Base-by-base conservation (phyloP, 2,888 invertebrate species). In the Notodonta dromedarius region DNA sequence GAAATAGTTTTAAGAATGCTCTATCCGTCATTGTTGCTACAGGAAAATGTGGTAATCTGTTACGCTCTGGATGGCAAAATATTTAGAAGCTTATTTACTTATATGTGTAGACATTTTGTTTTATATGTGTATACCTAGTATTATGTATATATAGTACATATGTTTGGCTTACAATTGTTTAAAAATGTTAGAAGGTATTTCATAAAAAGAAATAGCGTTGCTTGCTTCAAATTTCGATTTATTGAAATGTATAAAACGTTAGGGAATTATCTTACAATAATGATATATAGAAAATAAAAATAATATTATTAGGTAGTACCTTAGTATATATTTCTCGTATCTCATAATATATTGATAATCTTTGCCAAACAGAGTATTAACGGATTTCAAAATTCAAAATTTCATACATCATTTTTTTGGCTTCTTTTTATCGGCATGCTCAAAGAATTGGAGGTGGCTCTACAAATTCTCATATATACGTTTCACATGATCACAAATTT, bases 361-460 rank as follows among this genome's bases (percentile, higher is more conserved):
- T 82, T 88, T 90, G 92, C 90, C 91, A 88, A 62, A 83, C 88
- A 86, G 90, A 88, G 87, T 75, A 64, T 70, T 85, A 88, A 90
- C 87, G 84, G 88, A 75, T 80, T 76, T 82, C 91, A 84, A 93
- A 93, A 93, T 93, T 93, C 87, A 83, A 91, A 91, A 90, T 90
- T 88, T 75, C 74, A 74, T 74, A 71, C 70, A 75, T 65, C 70
- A 80, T 79, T 86, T 56, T 24, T 91, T 91, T 87, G 89, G 89
- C 84, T 84, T 83, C 68, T 78, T 84, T 82, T 69, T 73, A 84
- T 87, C 86, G 93, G 91, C 90, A 91, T 91, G 91, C 88, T 87
- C 85, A 86, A 88, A 87, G 83, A 87, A 86, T 81, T 88, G 88
- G 90, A 90, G 91, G 91, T 89, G 92, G 90, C 80, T 86, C 82